Evolutionary conservation across 2,113 vertebrate species (phyloP).

Genomic region (Crotalus tigris): DNA sequence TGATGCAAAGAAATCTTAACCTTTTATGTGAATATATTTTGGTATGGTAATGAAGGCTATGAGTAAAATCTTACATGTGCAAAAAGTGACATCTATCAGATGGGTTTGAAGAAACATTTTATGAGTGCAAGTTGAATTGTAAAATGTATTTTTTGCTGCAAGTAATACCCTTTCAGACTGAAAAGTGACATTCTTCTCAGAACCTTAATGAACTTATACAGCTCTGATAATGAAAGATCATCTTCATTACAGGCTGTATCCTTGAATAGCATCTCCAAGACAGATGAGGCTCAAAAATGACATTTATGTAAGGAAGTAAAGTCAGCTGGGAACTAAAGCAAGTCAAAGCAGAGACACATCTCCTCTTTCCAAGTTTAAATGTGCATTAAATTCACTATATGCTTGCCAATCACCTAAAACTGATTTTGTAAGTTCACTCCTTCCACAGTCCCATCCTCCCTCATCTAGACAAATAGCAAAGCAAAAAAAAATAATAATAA

Average conservation of each 20-base stretch:
- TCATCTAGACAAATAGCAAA: neutral
- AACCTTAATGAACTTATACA: conserved; percentile 26
- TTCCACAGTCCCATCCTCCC: neutral
- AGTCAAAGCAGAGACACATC: conserved; percentile 11
- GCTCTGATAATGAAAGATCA: conserved; percentile 38
- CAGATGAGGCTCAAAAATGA: conserved; percentile 18
- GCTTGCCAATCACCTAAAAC: conserved; percentile 14
- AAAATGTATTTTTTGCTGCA: neutral
- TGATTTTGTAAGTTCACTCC: neutral
- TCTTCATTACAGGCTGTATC: conserved; percentile 42
- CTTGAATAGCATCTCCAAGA: conserved; percentile 42
- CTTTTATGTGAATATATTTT: neutral
- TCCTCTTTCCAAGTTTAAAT: conserved; percentile 24
- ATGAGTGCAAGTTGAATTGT: neutral
- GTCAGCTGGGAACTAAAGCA: conserved; percentile 9
- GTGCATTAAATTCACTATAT: conserved; percentile 14
- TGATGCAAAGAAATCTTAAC: neutral
- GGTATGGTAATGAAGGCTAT: neutral
- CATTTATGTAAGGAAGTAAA: conserved; percentile 38
- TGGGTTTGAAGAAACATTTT: conserved; percentile 6
- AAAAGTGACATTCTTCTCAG: conserved; percentile 28
- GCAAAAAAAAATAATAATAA: neutral
- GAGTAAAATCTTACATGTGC: neutral
- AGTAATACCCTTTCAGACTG: neutral
- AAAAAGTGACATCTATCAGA: conserved; percentile 23